A percentile compares a stretch with the other conserved stretches of the same genome.
Evolutionary conservation across 2,888 invertebrate genomes (phyloP).

Genomic region (Epinotia demarniana): DNA sequence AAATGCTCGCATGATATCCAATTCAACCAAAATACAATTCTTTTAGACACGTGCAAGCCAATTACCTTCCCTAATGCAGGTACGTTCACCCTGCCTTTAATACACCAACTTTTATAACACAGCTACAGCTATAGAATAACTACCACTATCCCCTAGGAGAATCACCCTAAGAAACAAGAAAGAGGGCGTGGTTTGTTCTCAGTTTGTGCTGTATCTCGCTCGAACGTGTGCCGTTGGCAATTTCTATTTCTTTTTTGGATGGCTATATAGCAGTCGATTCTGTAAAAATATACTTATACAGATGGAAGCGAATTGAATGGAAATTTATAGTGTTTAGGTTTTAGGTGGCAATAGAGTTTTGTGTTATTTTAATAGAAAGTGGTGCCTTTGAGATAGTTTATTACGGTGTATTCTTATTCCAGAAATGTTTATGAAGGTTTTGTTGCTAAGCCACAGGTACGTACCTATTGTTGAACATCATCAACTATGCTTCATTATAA

Average conservation of each 20-base stretch:
- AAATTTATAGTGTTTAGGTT: conserved; percentile 34
- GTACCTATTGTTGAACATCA: background rate
- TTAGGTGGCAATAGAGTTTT: conserved; percentile 5
- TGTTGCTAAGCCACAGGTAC: background rate
- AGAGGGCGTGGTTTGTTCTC: conserved; percentile 66
- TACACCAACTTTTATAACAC: conserved; percentile 43
- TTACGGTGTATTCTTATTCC: background rate
- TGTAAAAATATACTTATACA: conserved; percentile 36
- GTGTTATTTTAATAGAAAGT: conserved; percentile 14
- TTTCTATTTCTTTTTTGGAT: conserved; percentile 48
- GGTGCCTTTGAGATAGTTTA: background rate
- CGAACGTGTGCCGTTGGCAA: conserved; percentile 48
- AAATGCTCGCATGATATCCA: conserved; percentile 48
- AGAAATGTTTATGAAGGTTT: background rate
- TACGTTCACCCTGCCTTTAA: conserved; percentile 52
- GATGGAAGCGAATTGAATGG: conserved; percentile 43
- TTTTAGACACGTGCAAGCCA: conserved; percentile 63
- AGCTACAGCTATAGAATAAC: conserved; percentile 45
- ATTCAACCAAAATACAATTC: conserved; percentile 51
- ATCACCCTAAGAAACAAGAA: conserved; percentile 67
- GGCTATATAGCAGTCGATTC: conserved; percentile 53
- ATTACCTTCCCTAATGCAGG: conserved; percentile 57
- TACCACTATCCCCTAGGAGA: conserved; percentile 63
- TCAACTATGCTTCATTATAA: conserved; percentile 8
- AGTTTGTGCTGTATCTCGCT: conserved; percentile 65